Evolutionary conservation across 2,113 vertebrate species (phyloP).

Genomic region (Vimba vimba): DNA sequence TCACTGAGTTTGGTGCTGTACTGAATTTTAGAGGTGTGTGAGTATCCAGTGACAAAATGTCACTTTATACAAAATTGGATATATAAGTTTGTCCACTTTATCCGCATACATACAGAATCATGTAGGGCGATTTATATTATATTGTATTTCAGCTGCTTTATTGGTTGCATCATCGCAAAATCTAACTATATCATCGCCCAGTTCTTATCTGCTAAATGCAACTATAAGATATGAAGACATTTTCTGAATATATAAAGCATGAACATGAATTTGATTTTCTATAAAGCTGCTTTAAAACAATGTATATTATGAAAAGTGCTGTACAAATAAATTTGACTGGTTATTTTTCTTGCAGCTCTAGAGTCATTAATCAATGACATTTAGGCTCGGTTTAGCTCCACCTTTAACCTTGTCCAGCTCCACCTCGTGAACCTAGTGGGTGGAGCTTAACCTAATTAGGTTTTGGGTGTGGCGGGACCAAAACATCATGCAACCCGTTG

Average conservation of each 20-base stretch:
- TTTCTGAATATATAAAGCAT: background rate
- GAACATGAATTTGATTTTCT: background rate
- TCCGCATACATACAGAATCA: background rate
- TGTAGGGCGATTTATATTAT: no score
- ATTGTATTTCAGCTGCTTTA: background rate
- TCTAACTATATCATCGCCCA: background rate
- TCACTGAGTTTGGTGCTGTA: background rate
- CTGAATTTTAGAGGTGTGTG: background rate
- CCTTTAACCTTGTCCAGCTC: no score
- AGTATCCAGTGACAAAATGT: background rate
- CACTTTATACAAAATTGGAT: background rate
- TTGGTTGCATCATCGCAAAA: background rate
- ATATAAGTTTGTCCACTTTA: background rate
- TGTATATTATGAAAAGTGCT: background rate
- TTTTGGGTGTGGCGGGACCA: no score
- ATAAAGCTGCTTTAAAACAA: background rate
- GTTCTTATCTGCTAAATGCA: background rate
- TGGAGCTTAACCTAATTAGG: no score
- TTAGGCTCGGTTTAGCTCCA: background rate
- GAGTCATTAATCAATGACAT: background rate
- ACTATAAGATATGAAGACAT: background rate
- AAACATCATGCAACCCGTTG: no score
- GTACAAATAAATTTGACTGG: background rate
- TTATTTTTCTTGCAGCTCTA: no score
- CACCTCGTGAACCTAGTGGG: no score